Evolutionary conservation across 2,113 vertebrate genomes (phyloP), one percentile per base, ranked within the genome.

Genomic region (Ceyx margarethae): DNA sequence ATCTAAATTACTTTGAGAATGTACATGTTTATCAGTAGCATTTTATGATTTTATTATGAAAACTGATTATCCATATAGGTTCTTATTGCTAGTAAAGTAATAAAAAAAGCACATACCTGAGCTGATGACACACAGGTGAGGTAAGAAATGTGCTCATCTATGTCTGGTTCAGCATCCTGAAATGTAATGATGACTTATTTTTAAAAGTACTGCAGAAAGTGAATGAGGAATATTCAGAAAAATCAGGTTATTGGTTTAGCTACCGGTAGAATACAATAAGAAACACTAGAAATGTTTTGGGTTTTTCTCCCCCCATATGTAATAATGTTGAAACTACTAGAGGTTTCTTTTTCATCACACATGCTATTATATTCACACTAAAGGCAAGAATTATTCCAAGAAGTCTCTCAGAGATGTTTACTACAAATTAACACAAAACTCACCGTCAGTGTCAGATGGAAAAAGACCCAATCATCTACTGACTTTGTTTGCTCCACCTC

Each of bases 251-350:
- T 15, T 1, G 1, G 28, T 56, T 74, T 50, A 81, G 12, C 14
- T 54, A 46, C 3, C 6, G 19, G 48, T 37, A 81, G 28, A 65
- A 82, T 11, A 68, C 26, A 48, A 11, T 15, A 56, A 48, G 20
- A 88, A 80, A 43, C 0, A 0, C 22, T 50, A 75, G 15, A 85
- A 74, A 56, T 25, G 5, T 28, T 42, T 23, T 56, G 29, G 33
- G 14, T 3, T 31, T 31, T 23, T 7, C 1, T 1, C 1, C 2
- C 7, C 2, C 6, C 13, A 2, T 4, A 8, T 1, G 0, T 35
- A 72, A 75, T 40, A 20, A 20, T 37, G 23, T 56, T 48, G 26
- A 85, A 69, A 35, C 16, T 48, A 53, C 15, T 7, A 17, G 3
- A 42, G 17, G 21, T 42, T 90, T 64, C 21, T 77, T 54, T 76